These are phyloP conservation scores for Xiphorhynchus elegans DNA, from an alignment of 2,113 vertebrate genomes.

Conservation along the genomic window DNA sequence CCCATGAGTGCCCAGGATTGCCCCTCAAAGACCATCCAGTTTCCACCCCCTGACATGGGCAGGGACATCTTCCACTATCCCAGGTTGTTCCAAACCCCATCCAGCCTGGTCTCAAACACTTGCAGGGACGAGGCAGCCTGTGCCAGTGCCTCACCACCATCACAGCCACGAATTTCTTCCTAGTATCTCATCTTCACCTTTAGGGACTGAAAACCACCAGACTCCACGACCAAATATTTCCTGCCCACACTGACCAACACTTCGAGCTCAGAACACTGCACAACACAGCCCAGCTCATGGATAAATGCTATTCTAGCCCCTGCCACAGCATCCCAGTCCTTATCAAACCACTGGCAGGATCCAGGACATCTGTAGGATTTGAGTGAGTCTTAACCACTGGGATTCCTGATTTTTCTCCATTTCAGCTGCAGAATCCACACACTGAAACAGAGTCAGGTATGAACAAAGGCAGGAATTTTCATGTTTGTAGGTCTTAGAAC, in stretches of 20 bases:
- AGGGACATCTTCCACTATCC: not conserved
- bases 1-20: fast-evolving
- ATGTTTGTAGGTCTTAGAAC: fast-evolving
- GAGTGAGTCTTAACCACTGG: fast-evolving
- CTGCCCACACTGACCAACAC: fast-evolving
- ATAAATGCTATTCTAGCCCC: not conserved
- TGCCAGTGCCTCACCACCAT: not conserved
- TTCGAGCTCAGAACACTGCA: fast-evolving
- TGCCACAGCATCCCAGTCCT: not conserved
- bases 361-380: not conserved
- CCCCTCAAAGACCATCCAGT: not conserved
- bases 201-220: fast-evolving
- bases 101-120: not conserved
- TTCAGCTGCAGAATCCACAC: not conserved
- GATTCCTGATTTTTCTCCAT: not conserved
- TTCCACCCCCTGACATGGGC: not conserved
- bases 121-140: not conserved
- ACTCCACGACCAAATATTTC: fast-evolving
- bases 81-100: fast-evolving
- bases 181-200: not conserved
- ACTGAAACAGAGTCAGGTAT: fast-evolving
- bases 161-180: not conserved
- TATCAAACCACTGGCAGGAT: fast-evolving
- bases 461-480: not conserved
- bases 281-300: fast-evolving